phyloP scores from a whole-genome alignment of 92 coral and sea anemone genomes.

The Phenganax stokvisi region DNA sequence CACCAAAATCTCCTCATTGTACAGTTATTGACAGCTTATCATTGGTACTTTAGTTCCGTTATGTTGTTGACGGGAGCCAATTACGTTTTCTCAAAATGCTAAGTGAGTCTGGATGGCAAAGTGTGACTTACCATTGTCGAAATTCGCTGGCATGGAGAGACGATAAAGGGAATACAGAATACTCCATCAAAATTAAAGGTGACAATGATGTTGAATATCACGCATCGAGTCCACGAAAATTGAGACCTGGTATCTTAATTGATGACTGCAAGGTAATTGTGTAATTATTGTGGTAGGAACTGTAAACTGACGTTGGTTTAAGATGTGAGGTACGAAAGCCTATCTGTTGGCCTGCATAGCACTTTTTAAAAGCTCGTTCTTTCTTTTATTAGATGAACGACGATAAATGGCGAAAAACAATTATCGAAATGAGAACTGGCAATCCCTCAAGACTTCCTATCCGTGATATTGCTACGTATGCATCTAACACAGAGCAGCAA shows the following conservation, averaged over 20 bases:
- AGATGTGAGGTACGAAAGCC: neutral
- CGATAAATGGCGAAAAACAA: constrained; percentile 61
- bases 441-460: constrained; percentile 68
- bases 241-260: constrained; percentile 62
- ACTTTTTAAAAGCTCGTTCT: neutral
- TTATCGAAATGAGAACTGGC: constrained; percentile 57
- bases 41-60: constrained; percentile 54
- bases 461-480: constrained; percentile 59
- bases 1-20: neutral
- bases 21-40: neutral
- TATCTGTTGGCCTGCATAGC: neutral
- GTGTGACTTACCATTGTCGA: constrained; percentile 87
- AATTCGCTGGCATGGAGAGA: constrained; percentile 87
- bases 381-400: constrained; percentile 55
- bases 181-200: constrained; percentile 74
- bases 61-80: constrained; percentile 70
- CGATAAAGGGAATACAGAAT: constrained; percentile 47
- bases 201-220: constrained; percentile 85
- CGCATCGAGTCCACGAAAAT: constrained; percentile 75
- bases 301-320: neutral
- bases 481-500: constrained; percentile 40
- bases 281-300: neutral
- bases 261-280: constrained; percentile 80
- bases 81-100: constrained; percentile 71
- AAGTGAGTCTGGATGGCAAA: constrained; percentile 84